Evolutionary conservation across 2,113 vertebrate genomes (phyloP).

Genomic region (Tachysurus fulvidraco): DNA sequence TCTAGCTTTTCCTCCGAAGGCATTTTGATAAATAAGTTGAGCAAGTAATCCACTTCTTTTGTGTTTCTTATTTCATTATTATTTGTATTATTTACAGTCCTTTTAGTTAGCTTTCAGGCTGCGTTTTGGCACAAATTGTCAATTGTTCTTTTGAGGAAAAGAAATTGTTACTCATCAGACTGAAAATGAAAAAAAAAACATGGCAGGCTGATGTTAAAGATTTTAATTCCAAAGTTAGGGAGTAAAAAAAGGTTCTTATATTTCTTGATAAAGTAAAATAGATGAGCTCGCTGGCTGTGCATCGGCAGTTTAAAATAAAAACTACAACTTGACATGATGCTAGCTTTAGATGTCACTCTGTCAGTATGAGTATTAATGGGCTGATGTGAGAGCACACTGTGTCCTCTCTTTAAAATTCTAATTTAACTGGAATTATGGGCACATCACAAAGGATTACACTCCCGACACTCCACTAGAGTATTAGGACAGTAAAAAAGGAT

Average conservation of each 20-base stretch:
- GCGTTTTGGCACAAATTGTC: too few species aligned
- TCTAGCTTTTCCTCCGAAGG: neutral
- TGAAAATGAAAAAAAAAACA: too few species aligned
- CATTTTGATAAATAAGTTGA: neutral
- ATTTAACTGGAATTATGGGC: constrained; percentile 10
- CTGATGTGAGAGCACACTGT: neutral
- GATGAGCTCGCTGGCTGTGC: too few species aligned
- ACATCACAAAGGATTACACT: constrained; percentile 25
- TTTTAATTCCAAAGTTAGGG: too few species aligned
- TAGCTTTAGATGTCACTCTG: neutral
- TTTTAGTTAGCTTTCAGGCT: too few species aligned
- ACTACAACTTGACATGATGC: neutral
- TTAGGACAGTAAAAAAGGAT: constrained; percentile 19
- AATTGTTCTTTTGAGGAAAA: too few species aligned
- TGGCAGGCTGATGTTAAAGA: too few species aligned
- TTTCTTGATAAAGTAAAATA: too few species aligned
- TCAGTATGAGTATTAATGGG: neutral
- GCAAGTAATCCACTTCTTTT: neutral
- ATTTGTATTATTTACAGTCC: neutral
- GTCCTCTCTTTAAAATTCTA: constrained; percentile 5
- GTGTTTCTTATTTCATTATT: neutral
- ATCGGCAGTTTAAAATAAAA: too few species aligned
- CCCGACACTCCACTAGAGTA: neutral
- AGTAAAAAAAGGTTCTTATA: too few species aligned
- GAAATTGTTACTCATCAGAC: too few species aligned